These are phyloP conservation scores for Sebastes hopkinsi DNA, from an alignment of 2,797 vertebrate genomes.

Conservation along the genomic window DNA sequence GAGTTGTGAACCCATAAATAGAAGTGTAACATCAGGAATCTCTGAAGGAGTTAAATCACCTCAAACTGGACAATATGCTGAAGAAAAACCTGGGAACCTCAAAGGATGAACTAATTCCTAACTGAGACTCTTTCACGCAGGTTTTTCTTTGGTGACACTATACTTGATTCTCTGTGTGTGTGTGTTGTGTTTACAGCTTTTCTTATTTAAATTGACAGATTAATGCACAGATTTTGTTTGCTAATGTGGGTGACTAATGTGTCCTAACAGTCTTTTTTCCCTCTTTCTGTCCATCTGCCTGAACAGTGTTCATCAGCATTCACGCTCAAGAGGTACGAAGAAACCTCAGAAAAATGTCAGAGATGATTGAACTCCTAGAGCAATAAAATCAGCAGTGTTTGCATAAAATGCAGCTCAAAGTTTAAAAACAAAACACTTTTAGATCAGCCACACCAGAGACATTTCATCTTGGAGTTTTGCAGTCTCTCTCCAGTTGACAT, in stretches of 20 bases:
- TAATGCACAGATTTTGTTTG: slow-evolving; percentile 39
- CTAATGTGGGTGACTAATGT: slow-evolving; percentile 8
- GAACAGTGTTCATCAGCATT: slow-evolving; percentile 59
- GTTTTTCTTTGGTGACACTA: neutral
- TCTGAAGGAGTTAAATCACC: neutral
- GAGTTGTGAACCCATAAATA: neutral
- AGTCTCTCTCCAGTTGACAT: neutral
- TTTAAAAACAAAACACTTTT: neutral
- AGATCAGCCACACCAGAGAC: neutral
- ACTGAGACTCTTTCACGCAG: neutral
- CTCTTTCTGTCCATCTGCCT: slow-evolving; percentile 47
- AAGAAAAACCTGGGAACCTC: neutral
- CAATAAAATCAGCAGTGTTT: no score
- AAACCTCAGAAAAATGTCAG: neutral
- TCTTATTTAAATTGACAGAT: slow-evolving; percentile 15
- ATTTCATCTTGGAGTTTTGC: neutral
- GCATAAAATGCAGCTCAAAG: neutral
- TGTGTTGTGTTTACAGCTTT: slow-evolving; percentile 19
- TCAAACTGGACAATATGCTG: neutral
- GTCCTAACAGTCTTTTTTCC: slow-evolving; percentile 38
- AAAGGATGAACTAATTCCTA: neutral
- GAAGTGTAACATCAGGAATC: neutral
- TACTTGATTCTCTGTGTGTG: neutral
- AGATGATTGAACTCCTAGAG: neutral
- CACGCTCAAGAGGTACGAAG: slow-evolving; percentile 76